Conservation (phyloP, 2,113 vertebrate species). For the Cyprinus carpio region DNA sequence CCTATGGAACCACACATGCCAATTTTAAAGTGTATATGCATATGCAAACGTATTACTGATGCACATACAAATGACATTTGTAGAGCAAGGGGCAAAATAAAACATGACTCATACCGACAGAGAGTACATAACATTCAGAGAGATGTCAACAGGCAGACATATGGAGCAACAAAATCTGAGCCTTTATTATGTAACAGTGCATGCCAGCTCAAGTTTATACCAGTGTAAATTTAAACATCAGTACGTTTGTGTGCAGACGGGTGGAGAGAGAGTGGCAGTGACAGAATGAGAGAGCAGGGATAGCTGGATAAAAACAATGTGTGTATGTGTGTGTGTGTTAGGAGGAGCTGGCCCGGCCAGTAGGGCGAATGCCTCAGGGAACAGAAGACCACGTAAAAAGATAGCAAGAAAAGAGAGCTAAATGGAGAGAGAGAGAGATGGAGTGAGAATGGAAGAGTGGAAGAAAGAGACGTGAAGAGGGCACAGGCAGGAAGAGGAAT, state of each 20-base stretch:
- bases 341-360: slow-evolving; percentile 1
- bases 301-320: slow-evolving; percentile 3
- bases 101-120: slow-evolving; percentile 13
- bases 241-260: not conserved
- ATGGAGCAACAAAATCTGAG: not conserved
- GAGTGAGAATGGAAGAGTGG: slow-evolving; percentile 32
- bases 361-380: slow-evolving; percentile 33
- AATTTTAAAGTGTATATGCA: slow-evolving; percentile 31
- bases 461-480: slow-evolving; percentile 14
- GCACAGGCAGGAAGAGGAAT: slow-evolving; percentile 42
- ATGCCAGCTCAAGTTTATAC: slow-evolving; percentile 38
- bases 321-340: not conserved
- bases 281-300: slow-evolving; percentile 15
- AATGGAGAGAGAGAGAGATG: slow-evolving; percentile 17
- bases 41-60: slow-evolving; percentile 7
- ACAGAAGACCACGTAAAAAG: slow-evolving; percentile 41
- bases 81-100: slow-evolving; percentile 19
- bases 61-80: slow-evolving; percentile 36
- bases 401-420: slow-evolving; percentile 28
- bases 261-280: not conserved
- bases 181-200: slow-evolving; percentile 32
- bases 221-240: slow-evolving; percentile 35
- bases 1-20: not conserved
- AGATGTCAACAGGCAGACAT: slow-evolving; percentile 29
- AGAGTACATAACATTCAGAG: slow-evolving; percentile 11